phyloP scores from a whole-genome alignment of 2,797 vertebrate species.

The Crax fasciolata region DNA sequence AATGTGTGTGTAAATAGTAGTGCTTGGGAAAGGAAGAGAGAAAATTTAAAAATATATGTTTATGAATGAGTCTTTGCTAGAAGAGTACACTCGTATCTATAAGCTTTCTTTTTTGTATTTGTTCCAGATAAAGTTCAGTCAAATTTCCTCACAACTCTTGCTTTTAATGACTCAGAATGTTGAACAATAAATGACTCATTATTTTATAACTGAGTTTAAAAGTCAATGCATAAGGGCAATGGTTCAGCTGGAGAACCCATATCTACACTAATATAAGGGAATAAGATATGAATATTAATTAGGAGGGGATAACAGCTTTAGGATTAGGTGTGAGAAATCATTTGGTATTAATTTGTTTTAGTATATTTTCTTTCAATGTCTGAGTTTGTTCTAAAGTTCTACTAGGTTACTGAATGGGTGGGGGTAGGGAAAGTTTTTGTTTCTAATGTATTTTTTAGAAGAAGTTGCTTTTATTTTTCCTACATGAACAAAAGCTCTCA shows the following conservation, averaged over 20 bases:
- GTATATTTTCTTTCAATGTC: not conserved
- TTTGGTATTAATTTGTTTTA: not conserved
- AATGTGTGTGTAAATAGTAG: not conserved
- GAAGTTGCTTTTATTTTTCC: not conserved
- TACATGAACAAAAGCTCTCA: not conserved
- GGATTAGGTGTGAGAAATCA: not conserved
- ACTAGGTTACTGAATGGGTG: not conserved
- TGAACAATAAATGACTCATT: slow-evolving; percentile 28
- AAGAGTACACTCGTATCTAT: not conserved
- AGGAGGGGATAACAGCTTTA: not conserved
- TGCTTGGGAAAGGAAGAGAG: not conserved
- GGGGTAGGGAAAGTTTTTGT: not conserved
- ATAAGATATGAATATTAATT: not conserved
- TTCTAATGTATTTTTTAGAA: not conserved
- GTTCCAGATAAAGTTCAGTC: not conserved
- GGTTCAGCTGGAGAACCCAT: not conserved
- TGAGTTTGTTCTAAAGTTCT: not conserved
- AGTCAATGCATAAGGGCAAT: not conserved
- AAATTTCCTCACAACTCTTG: not conserved
- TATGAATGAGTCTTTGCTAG: not conserved
- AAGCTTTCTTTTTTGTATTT: not conserved
- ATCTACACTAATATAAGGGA: not conserved
- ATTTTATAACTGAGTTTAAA: not conserved
- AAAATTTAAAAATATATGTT: not conserved
- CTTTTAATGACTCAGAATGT: slow-evolving; percentile 22